Base-by-base conservation (phyloP, 2,113 vertebrate species). In the Pycnonotus jocosus region DNA sequence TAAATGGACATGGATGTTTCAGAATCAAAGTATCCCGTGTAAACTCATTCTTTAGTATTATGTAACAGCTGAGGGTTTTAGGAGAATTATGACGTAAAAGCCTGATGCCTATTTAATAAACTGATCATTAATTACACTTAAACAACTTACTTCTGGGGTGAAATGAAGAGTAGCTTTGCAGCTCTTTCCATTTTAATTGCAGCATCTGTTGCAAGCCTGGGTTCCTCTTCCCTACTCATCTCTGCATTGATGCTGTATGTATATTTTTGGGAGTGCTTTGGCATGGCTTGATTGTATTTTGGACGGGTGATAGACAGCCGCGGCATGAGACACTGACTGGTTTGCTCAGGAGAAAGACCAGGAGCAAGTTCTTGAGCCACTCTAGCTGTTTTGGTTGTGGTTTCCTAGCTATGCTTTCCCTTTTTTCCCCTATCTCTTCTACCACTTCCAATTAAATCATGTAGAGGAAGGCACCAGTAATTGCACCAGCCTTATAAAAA, bases 41-140 rank as follows among this genome's bases (percentile, higher is more conserved):
- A 83, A 81, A 84, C 92, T 95, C 64, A 68, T 74, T 74, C 72
- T 62, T 77, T 38, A 2, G 2, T 86, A 62, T 97, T 97, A 92
- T 91, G 42, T 95, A 97, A 97, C 66, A 69, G 57, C 47, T 2
- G 66, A 81, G 86, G 94, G 72, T 81, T 92, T 97, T 90, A 88
- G 81, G 68, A 94, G 93, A 92, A 90, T 94, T 96, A 94, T 93
- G 90, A 96, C 1, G 48, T 90, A 90, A 95, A 88, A 86, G 48
- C 86, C 48, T 70, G 81, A 64, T 90, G 71, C 37, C 87, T 95
- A 27, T 96, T 96, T 93, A 93, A 84, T 96, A 97, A 96, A 96
- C 58, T 61, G 81, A 51, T 96, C 64, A 68, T 93, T 97, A 97
- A 97, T 90, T 97, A 77, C 74, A 86, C 47, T 84, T 96, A n/a